phyloP scores from a whole-genome alignment of 2,797 vertebrate genomes.

The Threskiornis aethiopicus region DNA sequence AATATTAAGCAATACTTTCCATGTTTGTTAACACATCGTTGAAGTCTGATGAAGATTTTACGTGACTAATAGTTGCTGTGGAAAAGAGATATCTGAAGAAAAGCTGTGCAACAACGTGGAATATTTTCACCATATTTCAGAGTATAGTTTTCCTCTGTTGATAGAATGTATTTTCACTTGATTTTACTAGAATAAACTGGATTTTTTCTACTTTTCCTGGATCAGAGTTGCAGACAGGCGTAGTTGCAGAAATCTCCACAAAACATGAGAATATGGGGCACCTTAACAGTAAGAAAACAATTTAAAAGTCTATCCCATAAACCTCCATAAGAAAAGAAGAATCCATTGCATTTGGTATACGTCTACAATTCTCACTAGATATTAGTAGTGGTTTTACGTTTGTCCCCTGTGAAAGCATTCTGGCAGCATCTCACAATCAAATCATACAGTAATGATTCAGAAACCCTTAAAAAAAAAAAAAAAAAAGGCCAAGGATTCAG shows the following conservation, averaged over 20 bases:
- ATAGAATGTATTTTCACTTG: not conserved
- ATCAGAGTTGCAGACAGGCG: not conserved
- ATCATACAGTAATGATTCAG: not conserved
- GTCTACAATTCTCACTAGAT: not conserved
- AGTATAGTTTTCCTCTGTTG: not conserved
- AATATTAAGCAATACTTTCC: not conserved
- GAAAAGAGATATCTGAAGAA: not conserved
- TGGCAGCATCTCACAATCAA: not conserved
- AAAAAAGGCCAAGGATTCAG: not conserved
- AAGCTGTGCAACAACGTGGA: not conserved
- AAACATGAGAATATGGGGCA: not conserved
- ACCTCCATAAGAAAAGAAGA: not conserved
- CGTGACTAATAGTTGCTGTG: not conserved
- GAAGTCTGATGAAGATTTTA: not conserved
- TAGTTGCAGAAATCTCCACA: not conserved
- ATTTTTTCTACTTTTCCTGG: not conserved
- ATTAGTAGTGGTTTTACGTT: not conserved
- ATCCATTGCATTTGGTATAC: not conserved
- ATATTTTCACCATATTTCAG: not conserved
- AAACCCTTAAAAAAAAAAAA: not conserved
- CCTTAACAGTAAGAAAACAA: not conserved
- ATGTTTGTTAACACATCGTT: not conserved
- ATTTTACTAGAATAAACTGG: not conserved
- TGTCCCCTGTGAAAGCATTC: not conserved
- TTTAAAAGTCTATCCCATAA: not conserved